A percentile compares a stretch with the other conserved stretches of the same genome.
phyloP scores from a whole-genome alignment of 2,888 invertebrate genomes.

The Polydrusus tereticollis region DNA sequence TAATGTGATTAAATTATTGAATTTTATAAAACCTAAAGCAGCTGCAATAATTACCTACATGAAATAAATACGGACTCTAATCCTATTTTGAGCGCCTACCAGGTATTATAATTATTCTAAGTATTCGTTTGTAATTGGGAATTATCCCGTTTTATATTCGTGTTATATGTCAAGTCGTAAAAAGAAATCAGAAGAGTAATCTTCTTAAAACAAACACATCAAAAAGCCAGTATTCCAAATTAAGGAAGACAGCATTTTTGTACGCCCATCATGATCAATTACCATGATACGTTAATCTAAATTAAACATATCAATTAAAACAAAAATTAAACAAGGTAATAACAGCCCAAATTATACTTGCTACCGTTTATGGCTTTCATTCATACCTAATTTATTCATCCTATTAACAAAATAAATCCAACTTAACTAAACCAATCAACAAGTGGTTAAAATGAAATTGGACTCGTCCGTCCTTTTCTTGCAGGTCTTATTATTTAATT shows the following conservation, averaged over 20 bases:
- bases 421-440: constrained; percentile 25
- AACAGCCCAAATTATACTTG: neutral
- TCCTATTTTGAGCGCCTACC: too few species aligned
- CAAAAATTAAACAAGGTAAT: neutral
- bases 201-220: neutral
- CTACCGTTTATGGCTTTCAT: constrained; percentile 4
- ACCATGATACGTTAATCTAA: neutral
- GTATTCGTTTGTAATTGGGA: too few species aligned
- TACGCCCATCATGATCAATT: constrained; percentile 11
- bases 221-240: constrained; percentile 19
- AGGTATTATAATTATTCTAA: too few species aligned
- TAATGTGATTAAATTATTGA: too few species aligned
- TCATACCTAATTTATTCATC: constrained; percentile 9
- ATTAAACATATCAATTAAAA: constrained; percentile 2
- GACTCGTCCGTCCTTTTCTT: constrained; percentile 30
- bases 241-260: constrained; percentile 29
- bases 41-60: too few species aligned
- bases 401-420: constrained; percentile 9
- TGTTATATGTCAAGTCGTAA: neutral
- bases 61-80: too few species aligned
- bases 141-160: too few species aligned
- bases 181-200: neutral
- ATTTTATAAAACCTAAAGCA: too few species aligned
- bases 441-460: constrained; percentile 32
- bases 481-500: constrained; percentile 36